phyloP scores from a whole-genome alignment of 2,888 invertebrate genomes.

The Exephanes ischioxanthus region DNA sequence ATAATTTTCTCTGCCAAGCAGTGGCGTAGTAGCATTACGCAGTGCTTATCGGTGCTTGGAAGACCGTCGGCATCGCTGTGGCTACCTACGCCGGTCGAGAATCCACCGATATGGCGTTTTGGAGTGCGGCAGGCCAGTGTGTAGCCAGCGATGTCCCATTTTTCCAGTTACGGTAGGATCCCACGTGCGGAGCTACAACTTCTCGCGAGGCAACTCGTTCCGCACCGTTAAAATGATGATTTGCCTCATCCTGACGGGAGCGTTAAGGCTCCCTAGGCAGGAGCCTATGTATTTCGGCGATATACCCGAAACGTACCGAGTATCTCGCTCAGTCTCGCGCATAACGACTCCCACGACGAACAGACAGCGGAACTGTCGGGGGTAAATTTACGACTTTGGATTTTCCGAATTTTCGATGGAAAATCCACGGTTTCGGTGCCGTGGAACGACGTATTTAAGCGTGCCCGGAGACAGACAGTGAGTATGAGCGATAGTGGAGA shows the following conservation, averaged over 20 bases:
- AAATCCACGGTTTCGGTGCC: constrained; percentile 29
- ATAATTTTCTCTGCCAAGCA: no score
- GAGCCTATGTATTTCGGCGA: constrained; percentile 21
- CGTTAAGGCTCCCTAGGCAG: neutral
- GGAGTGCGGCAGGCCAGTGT: no score
- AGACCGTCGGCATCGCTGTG: no score
- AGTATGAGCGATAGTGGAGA: constrained; percentile 47
- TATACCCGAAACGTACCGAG: constrained; percentile 22
- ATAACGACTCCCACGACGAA: constrained; percentile 26
- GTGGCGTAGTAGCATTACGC: no score
- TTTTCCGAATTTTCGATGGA: constrained; percentile 58
- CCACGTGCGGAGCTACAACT: neutral
- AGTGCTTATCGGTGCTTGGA: no score
- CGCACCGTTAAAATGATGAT: neutral
- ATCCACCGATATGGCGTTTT: no score
- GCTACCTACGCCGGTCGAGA: no score
- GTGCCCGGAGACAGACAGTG: constrained; percentile 17
- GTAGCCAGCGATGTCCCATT: no score
- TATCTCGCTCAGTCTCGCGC: constrained; percentile 10
- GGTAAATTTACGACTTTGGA: constrained; percentile 56
- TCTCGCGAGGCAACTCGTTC: neutral
- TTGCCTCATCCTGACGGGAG: neutral
- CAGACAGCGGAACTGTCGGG: constrained; percentile 24
- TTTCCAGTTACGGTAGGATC: no score
- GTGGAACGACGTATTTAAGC: constrained; percentile 29